A percentile compares a stretch with the other conserved stretches of the same genome.
Conservation (phyloP, 2,113 vertebrate species). For the Telmatochromis brachygnathus region DNA sequence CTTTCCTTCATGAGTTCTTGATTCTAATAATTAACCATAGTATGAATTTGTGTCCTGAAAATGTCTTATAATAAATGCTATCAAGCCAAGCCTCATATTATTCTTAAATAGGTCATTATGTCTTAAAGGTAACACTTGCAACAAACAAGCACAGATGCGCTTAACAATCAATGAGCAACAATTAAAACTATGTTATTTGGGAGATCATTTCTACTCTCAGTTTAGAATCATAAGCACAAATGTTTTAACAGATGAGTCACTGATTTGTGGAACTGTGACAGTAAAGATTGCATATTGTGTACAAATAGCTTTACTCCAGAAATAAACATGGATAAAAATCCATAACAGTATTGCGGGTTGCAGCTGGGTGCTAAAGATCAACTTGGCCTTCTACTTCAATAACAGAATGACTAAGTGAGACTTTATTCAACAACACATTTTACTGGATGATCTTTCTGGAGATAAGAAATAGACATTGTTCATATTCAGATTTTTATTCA, state of each 20-base stretch:
- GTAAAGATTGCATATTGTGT: background rate
- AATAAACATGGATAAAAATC: background rate
- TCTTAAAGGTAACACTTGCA: fast-evolving
- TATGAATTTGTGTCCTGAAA: background rate
- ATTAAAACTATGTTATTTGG: background rate
- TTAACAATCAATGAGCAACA: background rate
- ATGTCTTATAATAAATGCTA: background rate
- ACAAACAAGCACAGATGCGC: background rate
- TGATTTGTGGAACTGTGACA: background rate
- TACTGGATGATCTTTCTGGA: background rate
- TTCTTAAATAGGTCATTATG: background rate
- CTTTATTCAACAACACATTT: background rate
- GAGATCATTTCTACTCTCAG: background rate
- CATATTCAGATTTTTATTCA: background rate
- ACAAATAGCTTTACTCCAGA: background rate
- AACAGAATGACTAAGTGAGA: background rate
- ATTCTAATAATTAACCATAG: background rate
- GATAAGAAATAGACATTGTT: background rate
- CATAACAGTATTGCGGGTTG: background rate
- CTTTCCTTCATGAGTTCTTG: background rate
- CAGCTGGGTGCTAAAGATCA: background rate
- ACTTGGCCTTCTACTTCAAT: background rate
- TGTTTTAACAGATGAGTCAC: background rate
- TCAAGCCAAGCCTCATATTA: background rate
- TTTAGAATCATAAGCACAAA: background rate